These are phyloP conservation scores for Cephus rjabovi DNA, from an alignment of 2,888 invertebrate species.

Conservation along the genomic window DNA sequence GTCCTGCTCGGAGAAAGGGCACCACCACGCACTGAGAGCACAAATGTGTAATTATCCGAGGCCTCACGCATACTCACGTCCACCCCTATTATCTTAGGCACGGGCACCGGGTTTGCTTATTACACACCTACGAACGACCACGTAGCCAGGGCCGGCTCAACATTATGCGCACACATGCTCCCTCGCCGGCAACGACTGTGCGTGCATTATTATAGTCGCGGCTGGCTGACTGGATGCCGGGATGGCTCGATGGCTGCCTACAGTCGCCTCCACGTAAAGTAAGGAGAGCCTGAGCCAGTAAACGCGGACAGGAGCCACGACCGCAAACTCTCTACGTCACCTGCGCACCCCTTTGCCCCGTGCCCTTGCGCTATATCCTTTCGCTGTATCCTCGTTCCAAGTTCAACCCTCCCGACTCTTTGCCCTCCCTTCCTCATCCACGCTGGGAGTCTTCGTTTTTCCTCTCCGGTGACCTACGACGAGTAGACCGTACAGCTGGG, in stretches of 20 bases:
- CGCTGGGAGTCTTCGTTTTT: not conserved
- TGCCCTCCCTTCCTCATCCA: not conserved
- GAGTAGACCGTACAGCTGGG: not conserved
- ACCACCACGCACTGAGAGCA: slow-evolving; percentile 32
- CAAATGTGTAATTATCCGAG: slow-evolving; percentile 44
- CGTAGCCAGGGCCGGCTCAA: not conserved
- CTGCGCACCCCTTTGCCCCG: not conserved
- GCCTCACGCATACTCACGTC: slow-evolving; percentile 37
- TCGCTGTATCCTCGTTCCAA: not conserved
- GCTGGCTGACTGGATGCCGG: not conserved
- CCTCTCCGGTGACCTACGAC: not conserved
- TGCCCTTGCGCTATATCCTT: not conserved
- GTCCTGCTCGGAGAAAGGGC: slow-evolving; percentile 23
- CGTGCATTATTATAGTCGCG: not conserved
- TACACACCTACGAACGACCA: slow-evolving; percentile 4
- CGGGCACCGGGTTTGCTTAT: slow-evolving; percentile 16
- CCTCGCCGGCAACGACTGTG: not conserved
- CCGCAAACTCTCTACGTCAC: not conserved
- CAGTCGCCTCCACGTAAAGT: not conserved
- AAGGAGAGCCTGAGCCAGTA: not conserved
- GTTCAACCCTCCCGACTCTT: not conserved
- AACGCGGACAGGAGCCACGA: not conserved
- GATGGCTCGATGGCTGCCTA: not conserved
- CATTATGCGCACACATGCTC: not conserved
- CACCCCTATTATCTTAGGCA: slow-evolving; percentile 36